Evolutionary conservation across 2,888 invertebrate species (phyloP).

Genomic region (Harmothoe impar): DNA sequence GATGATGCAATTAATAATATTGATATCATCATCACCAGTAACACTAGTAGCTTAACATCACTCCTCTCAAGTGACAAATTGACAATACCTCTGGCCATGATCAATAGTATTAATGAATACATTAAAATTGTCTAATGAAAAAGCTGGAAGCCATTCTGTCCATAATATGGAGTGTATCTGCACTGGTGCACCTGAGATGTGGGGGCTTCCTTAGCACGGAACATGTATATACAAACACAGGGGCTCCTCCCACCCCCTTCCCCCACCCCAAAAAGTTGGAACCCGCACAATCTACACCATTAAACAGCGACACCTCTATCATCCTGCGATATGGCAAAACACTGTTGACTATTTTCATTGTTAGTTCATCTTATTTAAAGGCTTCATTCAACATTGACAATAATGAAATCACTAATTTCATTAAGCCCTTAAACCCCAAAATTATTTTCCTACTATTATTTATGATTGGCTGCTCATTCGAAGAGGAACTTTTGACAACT

Average conservation of each 20-base stretch:
- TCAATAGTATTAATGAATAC: conserved; percentile 45
- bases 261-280: conserved; percentile 36
- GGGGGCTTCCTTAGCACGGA: conserved; percentile 40
- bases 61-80: conserved; percentile 26
- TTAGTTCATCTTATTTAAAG: no score
- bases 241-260: not conserved
- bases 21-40: not conserved
- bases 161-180: conserved; percentile 40
- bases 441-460: not conserved
- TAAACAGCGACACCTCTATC: conserved; percentile 27
- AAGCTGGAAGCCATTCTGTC: conserved; percentile 60
- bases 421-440: not conserved
- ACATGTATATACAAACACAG: conserved; percentile 29
- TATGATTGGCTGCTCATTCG: not conserved
- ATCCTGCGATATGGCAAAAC: not conserved
- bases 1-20: not conserved
- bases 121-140: conserved; percentile 50
- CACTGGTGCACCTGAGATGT: conserved; percentile 45
- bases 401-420: not conserved
- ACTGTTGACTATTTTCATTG: not conserved
- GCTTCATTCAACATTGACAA: no score
- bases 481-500: not conserved
- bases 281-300: conserved; percentile 46
- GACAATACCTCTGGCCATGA: not conserved
- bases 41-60: conserved; percentile 51